Evolutionary conservation across 2,113 vertebrate genomes (phyloP), one percentile per base, ranked within the genome.

Genomic region (Alligator mississippiensis): DNA sequence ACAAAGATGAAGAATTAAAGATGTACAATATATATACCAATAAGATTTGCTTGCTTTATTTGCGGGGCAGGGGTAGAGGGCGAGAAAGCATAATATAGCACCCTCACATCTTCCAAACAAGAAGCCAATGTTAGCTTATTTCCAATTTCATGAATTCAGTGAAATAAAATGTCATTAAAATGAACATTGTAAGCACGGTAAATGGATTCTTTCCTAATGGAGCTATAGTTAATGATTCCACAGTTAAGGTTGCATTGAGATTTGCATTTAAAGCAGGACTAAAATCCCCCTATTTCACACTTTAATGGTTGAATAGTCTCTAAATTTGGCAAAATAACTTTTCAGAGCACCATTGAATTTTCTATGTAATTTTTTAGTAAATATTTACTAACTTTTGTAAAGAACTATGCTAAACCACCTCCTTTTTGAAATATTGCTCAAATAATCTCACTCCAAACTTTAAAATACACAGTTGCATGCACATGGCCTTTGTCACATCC

Each of bases 201-300:
- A 94, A 63, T 80, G 27, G 19, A 85, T 84, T 84, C 38, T 95
- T 97, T 94, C 77, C 79, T 82, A 77, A 70, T 61, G 28, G 27
- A 0, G 1, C 6, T 84, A 55, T 54, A 94, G 89, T 70, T 94
- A 93, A 96, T 92, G 70, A 80, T 59, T 94, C 64, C 87, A 1
- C 3, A 90, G 80, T 80, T 84, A 90, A 93, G 87, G 87, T 0
- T 77, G 59, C 17, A 5, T 57, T 93, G 90, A 94, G 78, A 94
- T 92, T 88, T 87, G 64, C 90, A 93, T 94, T 93, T 90, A 94
- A 93, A 95, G 93, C 85, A 95, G 92, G n/a, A 72, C 47, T 90
- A 76, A 93, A 95, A 95, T 84, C 88, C 34, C 30, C 66, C 90
- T 82, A 68, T 95, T 96, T 95, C 89, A 93, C 76, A 89, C 78